Evolutionary conservation across 2,113 vertebrate genomes (phyloP).

Genomic region (Todiramphus chloris): DNA sequence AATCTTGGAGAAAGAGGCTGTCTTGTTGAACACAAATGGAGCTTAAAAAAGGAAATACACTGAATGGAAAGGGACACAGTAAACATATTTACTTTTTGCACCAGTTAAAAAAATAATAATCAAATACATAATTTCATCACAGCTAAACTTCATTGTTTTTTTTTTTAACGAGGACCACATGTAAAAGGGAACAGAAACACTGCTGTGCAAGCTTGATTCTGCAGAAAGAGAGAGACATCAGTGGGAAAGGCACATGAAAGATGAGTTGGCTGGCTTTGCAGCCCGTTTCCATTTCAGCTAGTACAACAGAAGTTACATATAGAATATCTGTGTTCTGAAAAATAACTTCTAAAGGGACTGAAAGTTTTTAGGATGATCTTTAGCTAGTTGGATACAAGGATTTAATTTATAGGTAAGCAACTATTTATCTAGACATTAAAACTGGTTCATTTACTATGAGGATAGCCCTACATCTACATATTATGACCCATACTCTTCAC

Average conservation of each 20-base stretch:
- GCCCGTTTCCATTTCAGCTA: background rate
- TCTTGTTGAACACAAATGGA: constrained; percentile 65
- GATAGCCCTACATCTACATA: background rate
- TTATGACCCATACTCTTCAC: background rate
- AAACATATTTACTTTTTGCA: constrained; percentile 41
- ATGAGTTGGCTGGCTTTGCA: constrained; percentile 17
- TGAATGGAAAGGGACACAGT: constrained; percentile 21
- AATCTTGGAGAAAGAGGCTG: constrained; percentile 80
- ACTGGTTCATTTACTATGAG: background rate
- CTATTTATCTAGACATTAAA: background rate
- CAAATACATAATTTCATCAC: background rate
- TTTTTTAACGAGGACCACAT: constrained; percentile 60
- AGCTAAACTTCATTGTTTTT: constrained; percentile 29
- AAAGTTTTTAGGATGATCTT: background rate
- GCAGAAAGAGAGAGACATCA: constrained; percentile 14
- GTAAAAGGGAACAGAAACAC: constrained; percentile 50
- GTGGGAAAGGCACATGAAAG: constrained; percentile 44
- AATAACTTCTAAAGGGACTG: background rate
- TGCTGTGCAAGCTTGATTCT: constrained; percentile 33
- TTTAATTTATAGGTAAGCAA: background rate
- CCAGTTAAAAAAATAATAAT: background rate
- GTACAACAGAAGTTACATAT: background rate
- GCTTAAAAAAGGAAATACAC: constrained; percentile 60
- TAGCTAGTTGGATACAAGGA: background rate
- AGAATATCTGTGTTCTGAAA: background rate